Conservation (phyloP, 1,140 invertebrate genomes). For the Heterodera schachtii region DNA sequence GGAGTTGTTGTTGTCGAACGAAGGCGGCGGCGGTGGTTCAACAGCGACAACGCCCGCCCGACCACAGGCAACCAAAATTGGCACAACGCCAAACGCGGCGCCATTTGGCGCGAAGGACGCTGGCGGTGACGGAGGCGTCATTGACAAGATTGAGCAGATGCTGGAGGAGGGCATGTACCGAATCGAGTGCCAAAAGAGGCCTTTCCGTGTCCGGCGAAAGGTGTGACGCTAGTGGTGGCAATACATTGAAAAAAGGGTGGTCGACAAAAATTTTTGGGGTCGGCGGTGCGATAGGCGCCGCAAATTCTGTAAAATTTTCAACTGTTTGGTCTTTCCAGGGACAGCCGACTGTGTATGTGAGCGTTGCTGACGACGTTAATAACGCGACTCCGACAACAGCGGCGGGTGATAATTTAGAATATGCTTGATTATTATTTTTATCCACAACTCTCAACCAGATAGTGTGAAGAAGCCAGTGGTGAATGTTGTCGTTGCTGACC, state of each 20-base stretch:
- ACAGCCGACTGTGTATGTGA: slow-evolving; percentile 40
- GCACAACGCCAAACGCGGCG: neutral
- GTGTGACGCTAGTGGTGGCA: neutral
- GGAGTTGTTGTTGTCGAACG: neutral
- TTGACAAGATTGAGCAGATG: slow-evolving; percentile 46
- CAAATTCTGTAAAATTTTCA: no score
- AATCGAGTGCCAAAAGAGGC: neutral
- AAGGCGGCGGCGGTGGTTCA: no score
- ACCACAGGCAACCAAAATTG: no score
- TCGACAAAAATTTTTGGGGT: no score
- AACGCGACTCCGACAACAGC: no score
- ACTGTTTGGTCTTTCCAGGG: neutral
- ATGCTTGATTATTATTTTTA: neutral
- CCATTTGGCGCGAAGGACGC: neutral
- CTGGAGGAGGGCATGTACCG: slow-evolving; percentile 34
- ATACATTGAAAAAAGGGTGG: no score
- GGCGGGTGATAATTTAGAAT: neutral
- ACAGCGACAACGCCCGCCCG: no score
- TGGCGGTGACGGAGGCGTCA: slow-evolving; percentile 24
- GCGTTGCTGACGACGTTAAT: neutral
- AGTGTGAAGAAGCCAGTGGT: no score
- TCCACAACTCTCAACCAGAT: neutral
- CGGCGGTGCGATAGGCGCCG: no score
- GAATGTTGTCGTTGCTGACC: no score
- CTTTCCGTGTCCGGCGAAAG: slow-evolving; percentile 31